Percentiles rank a stretch among this genome's conserved stretches.
Conservation (phyloP, 1,140 invertebrate species). For the Pseudomyrmex concolor region DNA sequence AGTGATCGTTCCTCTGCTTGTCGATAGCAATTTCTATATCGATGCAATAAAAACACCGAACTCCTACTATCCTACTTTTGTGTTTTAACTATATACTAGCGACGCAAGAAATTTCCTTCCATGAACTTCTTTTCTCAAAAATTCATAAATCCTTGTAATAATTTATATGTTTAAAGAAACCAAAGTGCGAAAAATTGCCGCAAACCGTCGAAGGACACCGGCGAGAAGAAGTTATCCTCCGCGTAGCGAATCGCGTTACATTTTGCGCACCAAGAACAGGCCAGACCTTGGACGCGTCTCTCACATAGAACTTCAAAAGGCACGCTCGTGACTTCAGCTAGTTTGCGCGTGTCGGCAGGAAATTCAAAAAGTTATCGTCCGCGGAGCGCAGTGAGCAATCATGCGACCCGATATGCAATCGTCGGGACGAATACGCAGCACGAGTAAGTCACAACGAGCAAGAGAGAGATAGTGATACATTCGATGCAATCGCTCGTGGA, state of each 20-base stretch:
- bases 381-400: slow-evolving; percentile 3
- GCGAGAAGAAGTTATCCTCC: slow-evolving; percentile 26
- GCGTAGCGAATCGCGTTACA: slow-evolving; percentile 38
- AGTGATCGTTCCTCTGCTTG: not conserved
- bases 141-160: not conserved
- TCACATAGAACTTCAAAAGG: slow-evolving; percentile 5
- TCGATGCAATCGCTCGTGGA: slow-evolving; percentile 33
- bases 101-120: not conserved
- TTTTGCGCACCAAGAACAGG: not conserved
- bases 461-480: slow-evolving; percentile 17
- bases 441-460: not conserved
- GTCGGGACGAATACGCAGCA: not conserved
- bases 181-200: slow-evolving; percentile 7
- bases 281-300: not conserved
- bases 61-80: not conserved
- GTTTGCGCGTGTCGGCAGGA: not conserved
- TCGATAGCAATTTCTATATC: not conserved
- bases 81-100: no score
- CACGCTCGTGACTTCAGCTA: not conserved
- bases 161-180: slow-evolving; percentile 18
- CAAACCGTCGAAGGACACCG: slow-evolving; percentile 16
- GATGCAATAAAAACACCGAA: not conserved
- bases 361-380: not conserved
- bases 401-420: slow-evolving; percentile 20
- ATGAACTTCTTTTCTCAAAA: slow-evolving; percentile 13